Percentiles rank a stretch among this genome's conserved stretches.
phyloP scores from a whole-genome alignment of 2,797 vertebrate genomes.

The Scomberomorus guttatus region DNA sequence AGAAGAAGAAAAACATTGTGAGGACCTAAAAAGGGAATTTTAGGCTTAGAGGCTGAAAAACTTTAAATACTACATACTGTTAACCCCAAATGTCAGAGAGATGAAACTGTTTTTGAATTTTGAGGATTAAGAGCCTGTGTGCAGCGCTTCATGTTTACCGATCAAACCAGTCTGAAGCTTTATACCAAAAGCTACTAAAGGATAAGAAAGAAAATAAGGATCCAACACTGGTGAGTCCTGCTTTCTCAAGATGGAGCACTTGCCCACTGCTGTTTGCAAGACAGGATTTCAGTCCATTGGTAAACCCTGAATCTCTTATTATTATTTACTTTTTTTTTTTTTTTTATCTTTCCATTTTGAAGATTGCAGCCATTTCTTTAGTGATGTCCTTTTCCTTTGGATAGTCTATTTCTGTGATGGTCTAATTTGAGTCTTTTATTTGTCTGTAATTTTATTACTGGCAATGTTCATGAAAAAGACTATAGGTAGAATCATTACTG shows the following conservation, averaged over 20 bases:
- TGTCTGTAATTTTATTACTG: conserved; percentile 27
- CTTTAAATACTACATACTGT: conserved; percentile 11
- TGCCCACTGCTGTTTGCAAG: conserved; percentile 36
- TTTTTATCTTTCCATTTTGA: conserved; percentile 40
- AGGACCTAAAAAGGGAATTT: conserved; percentile 25
- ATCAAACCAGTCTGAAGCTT: conserved; percentile 48
- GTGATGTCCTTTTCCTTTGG: conserved; percentile 27
- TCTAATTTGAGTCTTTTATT: conserved; percentile 20
- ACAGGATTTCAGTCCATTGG: conserved; percentile 44
- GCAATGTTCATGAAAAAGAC: conserved; percentile 7
- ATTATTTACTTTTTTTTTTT: too few species aligned
- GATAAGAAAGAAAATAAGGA: conserved; percentile 56
- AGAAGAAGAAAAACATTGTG: conserved; percentile 9
- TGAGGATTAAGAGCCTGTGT: conserved; percentile 50
- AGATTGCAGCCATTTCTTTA: conserved; percentile 46
- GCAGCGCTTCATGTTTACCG: conserved; percentile 43
- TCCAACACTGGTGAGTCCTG: conserved; percentile 43
- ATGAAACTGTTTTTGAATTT: conserved; percentile 48
- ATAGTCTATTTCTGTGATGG: conserved; percentile 27
- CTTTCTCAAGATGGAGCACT: conserved; percentile 45
- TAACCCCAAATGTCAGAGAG: conserved; percentile 56
- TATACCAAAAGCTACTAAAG: conserved; percentile 18
- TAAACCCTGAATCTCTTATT: conserved; percentile 49
- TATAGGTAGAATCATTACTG: not conserved
- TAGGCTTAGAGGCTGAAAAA: conserved; percentile 2